These are phyloP conservation scores for Leucosticte australis DNA, from an alignment of 2,113 vertebrate species.

Conservation along the genomic window DNA sequence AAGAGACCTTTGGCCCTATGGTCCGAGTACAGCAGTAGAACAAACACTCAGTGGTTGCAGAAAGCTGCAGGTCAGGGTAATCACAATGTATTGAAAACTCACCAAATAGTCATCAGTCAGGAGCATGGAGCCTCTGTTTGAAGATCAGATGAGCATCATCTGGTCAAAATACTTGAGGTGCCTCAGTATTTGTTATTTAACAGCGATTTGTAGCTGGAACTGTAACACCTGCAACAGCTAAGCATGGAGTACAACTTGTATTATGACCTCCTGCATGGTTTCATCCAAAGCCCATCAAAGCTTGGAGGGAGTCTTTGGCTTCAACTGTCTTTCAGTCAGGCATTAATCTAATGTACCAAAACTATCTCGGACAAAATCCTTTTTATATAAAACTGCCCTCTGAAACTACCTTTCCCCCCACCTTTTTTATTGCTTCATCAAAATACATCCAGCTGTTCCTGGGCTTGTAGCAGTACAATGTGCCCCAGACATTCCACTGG, in stretches of 20 bases:
- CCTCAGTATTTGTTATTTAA: constrained; percentile 6
- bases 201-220: constrained; percentile 4
- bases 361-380: constrained; percentile 20
- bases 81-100: not conserved
- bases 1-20: not conserved
- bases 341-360: constrained; percentile 13
- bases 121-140: not conserved
- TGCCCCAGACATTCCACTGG: constrained; percentile 52
- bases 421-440: constrained; percentile 31
- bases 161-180: not conserved
- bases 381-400: constrained; percentile 22
- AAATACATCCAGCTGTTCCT: constrained; percentile 58
- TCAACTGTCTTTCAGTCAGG: constrained; percentile 27
- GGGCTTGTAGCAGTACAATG: constrained; percentile 18
- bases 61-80: not conserved
- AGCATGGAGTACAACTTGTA: not conserved
- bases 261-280: not conserved
- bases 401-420: not conserved
- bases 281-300: constrained; percentile 1
- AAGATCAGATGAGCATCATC: not conserved
- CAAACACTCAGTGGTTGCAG: not conserved
- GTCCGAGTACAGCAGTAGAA: not conserved
- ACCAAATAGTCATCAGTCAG: constrained; percentile 3
- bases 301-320: not conserved
- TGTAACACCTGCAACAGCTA: constrained; percentile 12